Evolutionary conservation across 1,140 invertebrate species (phyloP).

Genomic region (Apis florea): DNA sequence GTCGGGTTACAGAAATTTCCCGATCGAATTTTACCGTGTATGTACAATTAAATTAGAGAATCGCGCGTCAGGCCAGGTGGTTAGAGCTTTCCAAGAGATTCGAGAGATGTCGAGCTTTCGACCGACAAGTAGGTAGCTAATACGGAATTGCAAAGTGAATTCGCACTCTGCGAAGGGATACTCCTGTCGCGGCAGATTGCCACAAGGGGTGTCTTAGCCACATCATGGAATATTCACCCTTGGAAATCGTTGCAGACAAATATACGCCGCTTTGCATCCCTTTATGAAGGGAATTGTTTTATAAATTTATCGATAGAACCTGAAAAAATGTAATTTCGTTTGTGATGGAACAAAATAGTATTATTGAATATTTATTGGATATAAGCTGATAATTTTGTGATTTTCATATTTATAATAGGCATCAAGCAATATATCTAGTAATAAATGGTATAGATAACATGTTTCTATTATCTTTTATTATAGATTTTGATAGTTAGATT

Average conservation of each 20-base stretch:
- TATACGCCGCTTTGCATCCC: background rate
- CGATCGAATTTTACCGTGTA: background rate
- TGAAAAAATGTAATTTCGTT: too few species aligned
- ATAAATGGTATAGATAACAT: too few species aligned
- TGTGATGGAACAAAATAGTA: background rate
- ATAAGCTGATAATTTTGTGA: too few species aligned
- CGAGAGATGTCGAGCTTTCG: too few species aligned
- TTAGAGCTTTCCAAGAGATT: background rate
- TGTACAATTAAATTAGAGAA: background rate
- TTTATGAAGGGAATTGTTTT: background rate
- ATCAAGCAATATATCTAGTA: too few species aligned
- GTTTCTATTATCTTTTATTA: too few species aligned
- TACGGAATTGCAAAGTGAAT: conserved; percentile 26
- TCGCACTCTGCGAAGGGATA: background rate
- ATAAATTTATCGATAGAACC: background rate
- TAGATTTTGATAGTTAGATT: too few species aligned
- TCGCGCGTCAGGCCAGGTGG: background rate
- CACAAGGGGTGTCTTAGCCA: background rate
- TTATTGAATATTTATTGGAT: too few species aligned
- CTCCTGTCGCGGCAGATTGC: conserved; percentile 17
- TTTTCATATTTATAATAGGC: too few species aligned
- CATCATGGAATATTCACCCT: conserved; percentile 12
- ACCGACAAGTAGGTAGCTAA: background rate
- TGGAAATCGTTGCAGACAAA: conserved; percentile 7
- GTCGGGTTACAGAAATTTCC: background rate